Evolutionary conservation across 92 coral and sea anemone genomes (phyloP).

Genomic region (Palythoa caribaeorum): DNA sequence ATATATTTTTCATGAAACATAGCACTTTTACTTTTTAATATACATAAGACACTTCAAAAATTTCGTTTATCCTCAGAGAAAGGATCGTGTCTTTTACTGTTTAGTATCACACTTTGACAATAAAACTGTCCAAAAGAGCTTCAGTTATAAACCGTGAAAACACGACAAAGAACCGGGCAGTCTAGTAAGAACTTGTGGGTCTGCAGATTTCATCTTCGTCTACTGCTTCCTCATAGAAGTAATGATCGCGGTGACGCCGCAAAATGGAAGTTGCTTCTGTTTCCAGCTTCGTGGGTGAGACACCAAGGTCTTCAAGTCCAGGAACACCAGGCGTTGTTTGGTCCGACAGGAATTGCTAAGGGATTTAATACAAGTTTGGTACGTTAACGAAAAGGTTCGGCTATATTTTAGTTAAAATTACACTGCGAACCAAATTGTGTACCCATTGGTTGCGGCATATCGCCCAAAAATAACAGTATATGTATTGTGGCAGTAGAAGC

Average conservation of each 20-base stretch:
- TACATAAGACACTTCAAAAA: too few relatives aligned
- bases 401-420: too few relatives aligned
- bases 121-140: neutral
- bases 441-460: too few relatives aligned
- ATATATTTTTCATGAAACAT: too few relatives aligned
- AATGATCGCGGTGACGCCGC: constrained; percentile 91
- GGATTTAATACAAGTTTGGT: neutral
- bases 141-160: neutral
- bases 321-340: constrained; percentile 81
- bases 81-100: neutral
- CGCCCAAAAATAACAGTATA: too few relatives aligned
- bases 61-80: too few relatives aligned
- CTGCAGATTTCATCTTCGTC: constrained; percentile 93
- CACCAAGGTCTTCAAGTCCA: constrained; percentile 92
- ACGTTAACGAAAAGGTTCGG: neutral
- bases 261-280: constrained; percentile 91
- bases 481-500: too few relatives aligned
- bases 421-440: too few relatives aligned
- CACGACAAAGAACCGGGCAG: neutral
- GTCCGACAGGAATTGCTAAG: constrained; percentile 89
- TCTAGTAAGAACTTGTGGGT: constrained; percentile 82
- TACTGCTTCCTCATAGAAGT: constrained; percentile 91
- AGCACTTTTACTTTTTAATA: too few relatives aligned
- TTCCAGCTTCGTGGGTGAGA: constrained; percentile 86
- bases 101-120: neutral